Percentiles rank a stretch among this genome's conserved stretches.
Conservation (phyloP, 1,140 invertebrate genomes). For the Trachelipus rathkii region DNA sequence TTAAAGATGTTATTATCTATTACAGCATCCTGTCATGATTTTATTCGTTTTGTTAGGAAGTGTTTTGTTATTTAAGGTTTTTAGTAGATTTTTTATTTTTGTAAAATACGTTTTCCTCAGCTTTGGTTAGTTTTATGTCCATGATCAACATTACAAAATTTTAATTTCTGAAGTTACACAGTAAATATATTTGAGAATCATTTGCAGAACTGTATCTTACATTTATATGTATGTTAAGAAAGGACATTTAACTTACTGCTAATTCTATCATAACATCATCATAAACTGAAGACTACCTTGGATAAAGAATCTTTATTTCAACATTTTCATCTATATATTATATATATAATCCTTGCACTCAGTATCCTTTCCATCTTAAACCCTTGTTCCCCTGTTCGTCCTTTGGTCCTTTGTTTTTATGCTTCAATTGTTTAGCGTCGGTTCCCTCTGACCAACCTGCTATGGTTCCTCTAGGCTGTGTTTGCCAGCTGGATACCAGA, state of each 20-base stretch:
- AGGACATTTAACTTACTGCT: too few relatives aligned
- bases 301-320: too few relatives aligned
- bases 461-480: conserved; percentile 69
- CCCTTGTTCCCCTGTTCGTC: conserved; percentile 16
- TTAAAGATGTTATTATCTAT: not conserved
- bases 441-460: conserved; percentile 45
- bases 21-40: not conserved
- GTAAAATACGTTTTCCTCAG: not conserved
- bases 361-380: conserved; percentile 2
- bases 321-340: too few relatives aligned
- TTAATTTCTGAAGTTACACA: too few relatives aligned
- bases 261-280: too few relatives aligned
- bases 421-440: conserved; percentile 31
- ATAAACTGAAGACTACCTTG: too few relatives aligned
- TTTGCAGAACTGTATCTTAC: too few relatives aligned
- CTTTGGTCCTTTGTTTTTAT: conserved; percentile 26
- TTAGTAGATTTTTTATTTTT: not conserved
- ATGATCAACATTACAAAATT: too few relatives aligned
- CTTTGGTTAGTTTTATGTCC: not conserved
- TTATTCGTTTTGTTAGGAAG: not conserved
- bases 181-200: too few relatives aligned
- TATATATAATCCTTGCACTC: not conserved
- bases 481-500: conserved; percentile 99
- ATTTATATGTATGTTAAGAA: too few relatives aligned
- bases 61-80: not conserved